These are phyloP conservation scores for Adoxophyes honmai DNA, from an alignment of 1,140 invertebrate genomes.

Conservation along the genomic window DNA sequence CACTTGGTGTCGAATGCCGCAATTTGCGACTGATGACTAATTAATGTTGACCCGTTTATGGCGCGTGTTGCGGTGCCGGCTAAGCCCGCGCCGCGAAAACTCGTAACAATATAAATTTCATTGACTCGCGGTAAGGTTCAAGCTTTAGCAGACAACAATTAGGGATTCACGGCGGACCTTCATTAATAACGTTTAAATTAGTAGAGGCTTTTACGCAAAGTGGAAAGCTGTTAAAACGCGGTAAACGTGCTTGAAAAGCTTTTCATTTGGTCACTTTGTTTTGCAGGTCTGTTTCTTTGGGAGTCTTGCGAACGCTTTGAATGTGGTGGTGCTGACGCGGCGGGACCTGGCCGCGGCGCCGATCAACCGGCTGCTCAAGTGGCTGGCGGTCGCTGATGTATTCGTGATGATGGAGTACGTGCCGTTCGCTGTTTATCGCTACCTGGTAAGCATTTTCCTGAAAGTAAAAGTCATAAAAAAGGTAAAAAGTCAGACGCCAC, in stretches of 20 bases:
- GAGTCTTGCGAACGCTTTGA: conserved; percentile 91
- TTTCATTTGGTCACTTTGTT: not conserved
- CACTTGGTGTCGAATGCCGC: conserved; percentile 3
- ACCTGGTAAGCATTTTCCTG: conserved; percentile 81
- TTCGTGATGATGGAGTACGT: conserved; percentile 92
- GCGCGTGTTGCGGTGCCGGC: not conserved
- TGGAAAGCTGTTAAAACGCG: not conserved
- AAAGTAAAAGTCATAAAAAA: too few species aligned
- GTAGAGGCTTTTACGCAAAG: not conserved
- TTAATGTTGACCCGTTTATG: conserved; percentile 8
- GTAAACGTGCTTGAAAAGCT: not conserved
- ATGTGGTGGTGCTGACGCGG: conserved; percentile 91
- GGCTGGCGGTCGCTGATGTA: conserved; percentile 88
- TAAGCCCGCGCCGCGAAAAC: not conserved
- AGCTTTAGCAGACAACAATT: not conserved
- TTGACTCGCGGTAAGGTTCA: not conserved
- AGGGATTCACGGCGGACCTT: not conserved
- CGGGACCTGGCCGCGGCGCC: conserved; percentile 88
- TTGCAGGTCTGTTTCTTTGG: conserved; percentile 89
- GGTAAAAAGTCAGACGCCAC: too few species aligned
- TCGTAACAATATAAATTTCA: not conserved
- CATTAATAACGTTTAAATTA: not conserved
- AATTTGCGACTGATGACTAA: conserved; percentile 9
- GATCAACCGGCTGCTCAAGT: conserved; percentile 88
- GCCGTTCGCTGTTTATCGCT: conserved; percentile 87